Conservation (phyloP, 1,140 invertebrate species). For the Pteromalus puparum region DNA sequence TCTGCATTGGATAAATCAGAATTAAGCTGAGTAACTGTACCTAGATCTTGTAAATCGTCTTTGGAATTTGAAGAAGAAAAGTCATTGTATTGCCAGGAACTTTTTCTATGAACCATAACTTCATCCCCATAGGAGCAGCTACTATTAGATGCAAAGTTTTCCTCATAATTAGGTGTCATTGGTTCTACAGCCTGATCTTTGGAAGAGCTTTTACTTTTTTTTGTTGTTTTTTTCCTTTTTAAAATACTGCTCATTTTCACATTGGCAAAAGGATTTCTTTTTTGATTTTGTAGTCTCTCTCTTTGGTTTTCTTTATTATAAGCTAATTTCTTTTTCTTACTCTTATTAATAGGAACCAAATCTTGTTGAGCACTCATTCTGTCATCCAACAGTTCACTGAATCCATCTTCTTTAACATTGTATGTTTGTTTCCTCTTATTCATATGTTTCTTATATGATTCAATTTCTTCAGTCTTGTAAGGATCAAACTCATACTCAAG, state of each 20-base stretch:
- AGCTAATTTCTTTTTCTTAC: slow-evolving; percentile 36
- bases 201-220: slow-evolving; percentile 6
- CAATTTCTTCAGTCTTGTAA: neutral
- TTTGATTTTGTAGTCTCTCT: slow-evolving; percentile 10
- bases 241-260: slow-evolving; percentile 49
- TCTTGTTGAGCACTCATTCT: neutral
- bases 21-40: slow-evolving; percentile 35
- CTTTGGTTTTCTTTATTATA: slow-evolving; percentile 22
- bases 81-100: slow-evolving; percentile 5
- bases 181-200: neutral
- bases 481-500: neutral
- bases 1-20: slow-evolving; percentile 42
- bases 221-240: slow-evolving; percentile 35
- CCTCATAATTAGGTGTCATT: slow-evolving; percentile 8
- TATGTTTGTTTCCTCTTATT: slow-evolving; percentile 57
- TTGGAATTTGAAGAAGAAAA: slow-evolving; percentile 13
- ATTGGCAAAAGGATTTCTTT: slow-evolving; percentile 47
- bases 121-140: slow-evolving; percentile 8
- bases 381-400: slow-evolving; percentile 27
- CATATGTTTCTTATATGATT: slow-evolving; percentile 2
- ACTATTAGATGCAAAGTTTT: slow-evolving; percentile 18
- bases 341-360: slow-evolving; percentile 27
- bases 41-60: slow-evolving; percentile 19
- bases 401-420: slow-evolving; percentile 42
- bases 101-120: neutral